Conservation (phyloP, 2,888 invertebrate genomes). For the Habroteleia sp. region DNA sequence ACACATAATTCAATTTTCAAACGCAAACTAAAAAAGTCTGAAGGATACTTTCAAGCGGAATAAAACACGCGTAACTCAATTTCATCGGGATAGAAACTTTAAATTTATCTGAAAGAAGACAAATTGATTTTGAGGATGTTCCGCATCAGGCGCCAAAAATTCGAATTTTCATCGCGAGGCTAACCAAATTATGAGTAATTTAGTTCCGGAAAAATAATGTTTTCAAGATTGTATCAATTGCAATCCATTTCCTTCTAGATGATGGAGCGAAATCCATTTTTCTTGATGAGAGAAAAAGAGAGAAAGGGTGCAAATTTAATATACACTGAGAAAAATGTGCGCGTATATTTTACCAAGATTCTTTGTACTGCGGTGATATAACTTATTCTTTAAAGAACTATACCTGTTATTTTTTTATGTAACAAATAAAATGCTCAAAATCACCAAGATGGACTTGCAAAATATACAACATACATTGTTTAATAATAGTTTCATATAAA, state of each 20-base stretch:
- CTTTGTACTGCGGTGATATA: too few species aligned
- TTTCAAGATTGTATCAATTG: slow-evolving; percentile 7
- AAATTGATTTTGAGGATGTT: slow-evolving; percentile 38
- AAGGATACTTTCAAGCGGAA: slow-evolving; percentile 21
- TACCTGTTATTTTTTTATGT: too few species aligned
- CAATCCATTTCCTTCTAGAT: neutral
- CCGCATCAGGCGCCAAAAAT: slow-evolving; percentile 15
- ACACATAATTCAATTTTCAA: slow-evolving; percentile 25
- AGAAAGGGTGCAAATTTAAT: neutral
- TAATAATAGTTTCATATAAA: too few species aligned
- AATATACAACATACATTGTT: too few species aligned
- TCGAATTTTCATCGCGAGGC: slow-evolving; percentile 7
- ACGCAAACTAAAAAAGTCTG: slow-evolving; percentile 6
- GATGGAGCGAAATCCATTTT: neutral
- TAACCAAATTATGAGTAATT: slow-evolving; percentile 19
- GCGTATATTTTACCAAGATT: too few species aligned
- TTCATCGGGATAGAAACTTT: slow-evolving; percentile 30
- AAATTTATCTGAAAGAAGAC: slow-evolving; percentile 32
- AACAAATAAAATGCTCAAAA: too few species aligned
- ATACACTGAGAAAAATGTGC: too few species aligned
- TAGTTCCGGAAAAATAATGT: slow-evolving; percentile 18
- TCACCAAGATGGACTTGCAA: too few species aligned
- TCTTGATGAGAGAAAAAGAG: neutral
- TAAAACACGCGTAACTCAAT: slow-evolving; percentile 39
- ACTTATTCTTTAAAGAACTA: too few species aligned